A percentile compares a stretch with the other conserved stretches of the same genome.
These are phyloP conservation scores for Trichogramma dendrolimi DNA, from an alignment of 2,888 invertebrate genomes.

Conservation along the genomic window DNA sequence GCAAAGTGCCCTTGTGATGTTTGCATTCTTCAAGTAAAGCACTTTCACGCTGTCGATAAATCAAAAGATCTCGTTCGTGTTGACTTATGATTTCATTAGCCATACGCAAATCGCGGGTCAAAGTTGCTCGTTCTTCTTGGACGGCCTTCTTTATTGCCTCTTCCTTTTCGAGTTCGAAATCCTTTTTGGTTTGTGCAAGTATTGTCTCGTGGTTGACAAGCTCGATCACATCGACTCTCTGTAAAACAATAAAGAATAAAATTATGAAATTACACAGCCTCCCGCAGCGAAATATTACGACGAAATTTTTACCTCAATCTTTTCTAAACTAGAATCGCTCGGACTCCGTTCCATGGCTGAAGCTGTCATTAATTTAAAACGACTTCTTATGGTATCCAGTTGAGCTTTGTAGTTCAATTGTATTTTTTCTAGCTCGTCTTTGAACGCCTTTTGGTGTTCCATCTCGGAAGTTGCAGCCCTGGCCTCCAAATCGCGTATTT, in stretches of 20 bases:
- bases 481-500: slow-evolving; percentile 39
- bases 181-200: slow-evolving; percentile 65
- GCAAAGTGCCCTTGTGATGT: slow-evolving; percentile 66
- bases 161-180: slow-evolving; percentile 62
- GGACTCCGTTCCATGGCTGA: slow-evolving; percentile 72
- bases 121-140: slow-evolving; percentile 56
- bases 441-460: slow-evolving; percentile 59
- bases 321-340: slow-evolving; percentile 74
- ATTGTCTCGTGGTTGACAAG: slow-evolving; percentile 64
- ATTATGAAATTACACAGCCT: not conserved
- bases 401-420: slow-evolving; percentile 72
- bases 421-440: slow-evolving; percentile 67
- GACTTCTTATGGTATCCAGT: slow-evolving; percentile 63
- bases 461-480: slow-evolving; percentile 46
- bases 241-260: slow-evolving; percentile 14
- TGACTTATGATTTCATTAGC: slow-evolving; percentile 53
- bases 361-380: slow-evolving; percentile 64
- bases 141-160: slow-evolving; percentile 55
- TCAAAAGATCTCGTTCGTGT: slow-evolving; percentile 50
- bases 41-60: slow-evolving; percentile 53
- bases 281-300: not conserved
- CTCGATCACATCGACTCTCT: slow-evolving; percentile 62
- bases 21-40: slow-evolving; percentile 62
- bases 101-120: slow-evolving; percentile 53
- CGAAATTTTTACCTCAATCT: slow-evolving; percentile 57